Percentiles rank a stretch among this genome's conserved stretches.
phyloP scores from a whole-genome alignment of 2,888 invertebrate species.

The Thecophora atra region DNA sequence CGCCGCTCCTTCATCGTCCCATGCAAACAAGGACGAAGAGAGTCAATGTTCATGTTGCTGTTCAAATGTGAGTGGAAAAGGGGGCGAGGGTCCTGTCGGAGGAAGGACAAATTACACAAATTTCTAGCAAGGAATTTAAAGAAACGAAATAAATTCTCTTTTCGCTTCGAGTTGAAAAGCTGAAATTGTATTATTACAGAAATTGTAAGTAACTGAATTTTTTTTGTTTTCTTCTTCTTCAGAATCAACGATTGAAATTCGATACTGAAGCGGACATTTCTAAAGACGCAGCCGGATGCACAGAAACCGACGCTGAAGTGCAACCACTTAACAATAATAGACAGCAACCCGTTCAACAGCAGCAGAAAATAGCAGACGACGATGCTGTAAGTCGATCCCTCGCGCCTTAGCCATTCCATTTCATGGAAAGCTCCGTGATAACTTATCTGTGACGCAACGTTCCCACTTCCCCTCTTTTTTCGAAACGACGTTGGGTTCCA shows the following conservation, averaged over 20 bases:
- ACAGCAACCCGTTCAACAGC: conserved; percentile 46
- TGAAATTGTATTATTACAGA: conserved; percentile 11
- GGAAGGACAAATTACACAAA: too few species aligned
- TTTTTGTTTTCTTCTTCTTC: conserved; percentile 42
- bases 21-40: conserved; percentile 2
- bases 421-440: too few species aligned
- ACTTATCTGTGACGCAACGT: too few species aligned
- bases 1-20: conserved; percentile 26
- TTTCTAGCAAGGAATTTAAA: too few species aligned
- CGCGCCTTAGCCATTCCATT: too few species aligned
- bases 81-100: too few species aligned
- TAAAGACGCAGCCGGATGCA: conserved; percentile 52
- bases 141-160: too few species aligned
- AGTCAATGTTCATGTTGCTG: conserved; percentile 58
- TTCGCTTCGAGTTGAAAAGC: background rate
- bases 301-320: conserved; percentile 39
- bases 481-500: too few species aligned
- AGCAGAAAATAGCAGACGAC: conserved; percentile 43
- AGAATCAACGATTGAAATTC: conserved; percentile 64
- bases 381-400: conserved; percentile 51
- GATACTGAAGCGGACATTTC: conserved; percentile 59
- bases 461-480: too few species aligned
- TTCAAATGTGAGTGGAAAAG: conserved; percentile 59
- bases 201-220: background rate
- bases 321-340: conserved; percentile 41